These are phyloP conservation scores for Synanthedon andrenaeformis DNA, from an alignment of 2,888 invertebrate species.

Conservation along the genomic window DNA sequence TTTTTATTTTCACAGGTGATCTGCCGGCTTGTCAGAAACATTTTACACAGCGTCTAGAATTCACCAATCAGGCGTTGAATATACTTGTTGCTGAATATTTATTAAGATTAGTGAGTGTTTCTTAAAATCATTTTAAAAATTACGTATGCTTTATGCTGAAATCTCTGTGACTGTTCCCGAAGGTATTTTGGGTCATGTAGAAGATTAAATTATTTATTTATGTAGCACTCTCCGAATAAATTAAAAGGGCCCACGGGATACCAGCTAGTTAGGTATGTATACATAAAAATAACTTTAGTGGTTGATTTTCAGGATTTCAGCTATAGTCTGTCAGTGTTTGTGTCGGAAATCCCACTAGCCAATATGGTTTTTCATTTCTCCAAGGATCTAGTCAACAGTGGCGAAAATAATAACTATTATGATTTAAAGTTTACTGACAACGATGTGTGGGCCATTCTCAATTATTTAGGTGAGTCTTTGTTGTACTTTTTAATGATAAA, in stretches of 20 bases:
- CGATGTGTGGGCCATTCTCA: slow-evolving; percentile 63
- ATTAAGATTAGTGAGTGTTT: slow-evolving; percentile 43
- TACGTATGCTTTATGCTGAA: not conserved
- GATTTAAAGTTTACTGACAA: slow-evolving; percentile 42
- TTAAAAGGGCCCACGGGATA: no score
- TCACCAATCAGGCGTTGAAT: slow-evolving; percentile 70
- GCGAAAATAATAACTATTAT: slow-evolving; percentile 16
- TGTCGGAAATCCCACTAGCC: slow-evolving; percentile 69
- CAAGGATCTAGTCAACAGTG: slow-evolving; percentile 27
- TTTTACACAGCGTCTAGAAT: slow-evolving; percentile 54
- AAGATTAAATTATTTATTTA: no score
- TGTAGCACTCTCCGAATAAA: no score
- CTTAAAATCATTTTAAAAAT: not conserved
- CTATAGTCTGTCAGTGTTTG: slow-evolving; percentile 72
- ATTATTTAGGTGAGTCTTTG: slow-evolving; percentile 41
- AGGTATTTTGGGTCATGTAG: no score
- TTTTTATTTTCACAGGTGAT: slow-evolving; percentile 29
- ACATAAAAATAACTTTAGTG: no score
- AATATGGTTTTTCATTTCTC: slow-evolving; percentile 64
- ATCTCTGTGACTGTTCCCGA: no score
- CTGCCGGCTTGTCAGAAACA: slow-evolving; percentile 41
- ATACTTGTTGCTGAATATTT: slow-evolving; percentile 73
- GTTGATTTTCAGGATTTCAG: slow-evolving; percentile 54
- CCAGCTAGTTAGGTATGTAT: no score
- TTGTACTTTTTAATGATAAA: not conserved